phyloP scores from a whole-genome alignment of 1,140 invertebrate genomes.

The Callitettix versicolor region DNA sequence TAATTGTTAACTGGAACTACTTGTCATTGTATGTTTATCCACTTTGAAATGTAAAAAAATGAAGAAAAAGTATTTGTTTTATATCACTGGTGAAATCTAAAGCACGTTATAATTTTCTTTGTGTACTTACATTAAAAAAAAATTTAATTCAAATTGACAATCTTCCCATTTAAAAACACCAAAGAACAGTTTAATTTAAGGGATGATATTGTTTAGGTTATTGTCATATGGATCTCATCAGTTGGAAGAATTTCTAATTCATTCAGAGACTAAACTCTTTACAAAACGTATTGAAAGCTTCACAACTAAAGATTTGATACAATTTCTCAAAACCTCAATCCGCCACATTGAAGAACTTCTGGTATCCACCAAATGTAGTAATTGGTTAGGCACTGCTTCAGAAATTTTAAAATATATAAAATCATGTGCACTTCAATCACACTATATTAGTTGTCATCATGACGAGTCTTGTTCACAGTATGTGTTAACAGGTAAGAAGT shows the following conservation, averaged over 20 bases:
- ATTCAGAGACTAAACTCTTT: neutral
- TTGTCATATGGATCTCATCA: neutral
- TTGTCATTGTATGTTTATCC: too few species aligned
- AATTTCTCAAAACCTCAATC: neutral
- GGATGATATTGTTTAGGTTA: slow-evolving; percentile 3
- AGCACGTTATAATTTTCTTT: neutral
- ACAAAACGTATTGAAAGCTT: neutral
- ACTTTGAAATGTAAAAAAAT: too few species aligned
- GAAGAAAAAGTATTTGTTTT: too few species aligned
- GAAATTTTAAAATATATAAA: neutral
- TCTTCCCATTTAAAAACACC: too few species aligned
- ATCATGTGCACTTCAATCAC: neutral
- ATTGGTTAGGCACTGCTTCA: neutral
- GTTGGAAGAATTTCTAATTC: neutral
- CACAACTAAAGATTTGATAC: neutral
- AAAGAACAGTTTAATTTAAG: too few species aligned
- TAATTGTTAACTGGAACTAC: too few species aligned
- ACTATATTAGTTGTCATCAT: neutral
- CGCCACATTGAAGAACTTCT: neutral
- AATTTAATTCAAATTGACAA: too few species aligned
- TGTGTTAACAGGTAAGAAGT: neutral
- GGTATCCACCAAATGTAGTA: neutral
- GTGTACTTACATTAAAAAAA: neutral
- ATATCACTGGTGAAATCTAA: too few species aligned
- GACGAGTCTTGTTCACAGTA: neutral